phyloP scores from a whole-genome alignment of 64 coral and sea anemone genomes.

The Dendrophyllia cribrosa region DNA sequence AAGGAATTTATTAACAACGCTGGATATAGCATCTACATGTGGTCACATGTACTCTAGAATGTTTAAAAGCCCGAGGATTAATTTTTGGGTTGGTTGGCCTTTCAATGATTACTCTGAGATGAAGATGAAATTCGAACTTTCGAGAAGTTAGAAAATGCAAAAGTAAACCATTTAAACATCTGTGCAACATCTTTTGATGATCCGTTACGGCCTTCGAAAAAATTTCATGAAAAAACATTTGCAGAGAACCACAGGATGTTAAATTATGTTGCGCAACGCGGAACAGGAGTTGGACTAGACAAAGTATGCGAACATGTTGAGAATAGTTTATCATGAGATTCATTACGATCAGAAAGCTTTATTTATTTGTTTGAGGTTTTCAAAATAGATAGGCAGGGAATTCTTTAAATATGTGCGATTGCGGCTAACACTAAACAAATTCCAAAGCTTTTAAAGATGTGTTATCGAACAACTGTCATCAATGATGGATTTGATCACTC shows the following conservation, averaged over 20 bases:
- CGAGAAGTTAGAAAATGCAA: background rate
- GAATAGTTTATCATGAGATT: background rate
- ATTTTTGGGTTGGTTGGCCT: background rate
- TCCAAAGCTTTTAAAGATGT: background rate
- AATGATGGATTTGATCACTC: background rate
- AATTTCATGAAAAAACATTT: background rate
- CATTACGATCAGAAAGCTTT: background rate
- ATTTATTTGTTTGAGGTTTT: constrained; percentile 53
- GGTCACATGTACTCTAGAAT: too few species aligned
- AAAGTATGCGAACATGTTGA: background rate
- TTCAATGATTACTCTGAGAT: background rate
- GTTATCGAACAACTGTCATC: background rate
- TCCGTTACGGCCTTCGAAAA: background rate
- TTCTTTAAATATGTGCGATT: constrained; percentile 20
- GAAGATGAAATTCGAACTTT: background rate
- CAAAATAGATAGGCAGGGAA: constrained; percentile 1
- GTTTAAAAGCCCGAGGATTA: too few species aligned
- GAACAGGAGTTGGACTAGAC: background rate
- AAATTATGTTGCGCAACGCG: background rate
- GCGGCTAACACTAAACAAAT: background rate
- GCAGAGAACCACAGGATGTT: background rate
- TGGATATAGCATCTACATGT: too few species aligned
- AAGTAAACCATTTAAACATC: background rate
- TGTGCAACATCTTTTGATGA: background rate
- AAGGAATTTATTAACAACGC: background rate